Conservation (phyloP, 1,140 invertebrate genomes). For the Trichonephila clavata region DNA sequence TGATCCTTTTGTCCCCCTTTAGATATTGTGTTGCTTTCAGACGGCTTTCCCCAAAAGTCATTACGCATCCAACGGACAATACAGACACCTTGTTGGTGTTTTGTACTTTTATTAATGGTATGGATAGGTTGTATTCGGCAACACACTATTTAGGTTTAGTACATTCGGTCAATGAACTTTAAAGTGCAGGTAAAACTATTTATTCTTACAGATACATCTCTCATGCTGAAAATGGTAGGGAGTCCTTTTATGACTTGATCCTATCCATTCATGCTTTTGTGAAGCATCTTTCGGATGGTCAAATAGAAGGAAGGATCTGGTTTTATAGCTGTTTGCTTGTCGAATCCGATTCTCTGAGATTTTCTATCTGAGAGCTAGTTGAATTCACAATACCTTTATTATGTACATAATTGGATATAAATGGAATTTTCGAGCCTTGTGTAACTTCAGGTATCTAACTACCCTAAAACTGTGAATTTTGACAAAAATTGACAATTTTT, state of each 20-base stretch:
- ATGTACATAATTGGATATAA: too few relatives aligned
- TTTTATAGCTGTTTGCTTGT: background rate
- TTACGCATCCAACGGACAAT: background rate
- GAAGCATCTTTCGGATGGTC: background rate
- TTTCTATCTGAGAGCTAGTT: too few relatives aligned
- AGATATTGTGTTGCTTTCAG: background rate
- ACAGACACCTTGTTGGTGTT: background rate
- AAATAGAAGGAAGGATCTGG: background rate
- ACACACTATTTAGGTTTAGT: background rate
- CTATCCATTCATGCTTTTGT: background rate
- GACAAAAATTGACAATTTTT: too few relatives aligned
- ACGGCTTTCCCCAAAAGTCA: background rate
- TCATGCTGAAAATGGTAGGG: too few relatives aligned
- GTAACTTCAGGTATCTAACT: too few relatives aligned
- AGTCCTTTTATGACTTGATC: background rate
- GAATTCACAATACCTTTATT: too few relatives aligned
- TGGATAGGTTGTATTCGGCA: background rate
- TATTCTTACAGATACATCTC: background rate
- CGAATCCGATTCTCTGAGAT: too few relatives aligned
- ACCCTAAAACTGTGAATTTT: too few relatives aligned
- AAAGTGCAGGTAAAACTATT: background rate
- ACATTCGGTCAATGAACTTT: background rate
- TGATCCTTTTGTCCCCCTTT: background rate
- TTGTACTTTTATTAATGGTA: background rate
- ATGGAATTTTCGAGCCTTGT: too few relatives aligned